Evolutionary conservation across 2,113 vertebrate genomes (phyloP).

Genomic region (Sylvia atricapilla): DNA sequence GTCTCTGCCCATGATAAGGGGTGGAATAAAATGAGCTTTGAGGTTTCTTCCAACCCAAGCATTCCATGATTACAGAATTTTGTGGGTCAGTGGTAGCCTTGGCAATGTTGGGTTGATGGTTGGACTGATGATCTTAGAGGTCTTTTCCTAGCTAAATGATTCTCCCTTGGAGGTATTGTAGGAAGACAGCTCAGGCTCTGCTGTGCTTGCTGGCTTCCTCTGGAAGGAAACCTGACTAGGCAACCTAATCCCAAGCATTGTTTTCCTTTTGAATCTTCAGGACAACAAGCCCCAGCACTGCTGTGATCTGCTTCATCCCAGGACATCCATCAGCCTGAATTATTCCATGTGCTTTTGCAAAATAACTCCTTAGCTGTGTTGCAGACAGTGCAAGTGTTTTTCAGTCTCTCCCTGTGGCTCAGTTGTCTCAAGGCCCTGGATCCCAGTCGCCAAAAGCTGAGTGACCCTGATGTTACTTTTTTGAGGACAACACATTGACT

Average conservation of each 20-base stretch:
- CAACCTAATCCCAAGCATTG: too few species aligned
- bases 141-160: not conserved
- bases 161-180: not conserved
- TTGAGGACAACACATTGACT: not conserved
- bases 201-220: too few species aligned
- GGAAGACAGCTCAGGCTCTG: not conserved
- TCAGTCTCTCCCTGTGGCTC: not conserved
- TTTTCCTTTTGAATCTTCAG: not conserved
- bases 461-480: not conserved
- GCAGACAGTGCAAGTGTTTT: not conserved
- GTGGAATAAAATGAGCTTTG: accelerated
- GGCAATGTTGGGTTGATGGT: not conserved
- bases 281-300: not conserved
- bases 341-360: not conserved
- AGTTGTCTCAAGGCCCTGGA: not conserved
- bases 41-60: not conserved
- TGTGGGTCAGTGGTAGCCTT: not conserved
- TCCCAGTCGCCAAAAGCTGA: not conserved
- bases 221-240: not conserved
- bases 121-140: not conserved
- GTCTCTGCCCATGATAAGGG: not conserved
- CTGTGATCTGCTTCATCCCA: not conserved
- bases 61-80: not conserved
- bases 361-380: not conserved
- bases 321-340: not conserved